Percentiles rank a stretch among this genome's conserved stretches.
phyloP scores from a whole-genome alignment of 2,797 vertebrate genomes.

The Rachycentron canadum region DNA sequence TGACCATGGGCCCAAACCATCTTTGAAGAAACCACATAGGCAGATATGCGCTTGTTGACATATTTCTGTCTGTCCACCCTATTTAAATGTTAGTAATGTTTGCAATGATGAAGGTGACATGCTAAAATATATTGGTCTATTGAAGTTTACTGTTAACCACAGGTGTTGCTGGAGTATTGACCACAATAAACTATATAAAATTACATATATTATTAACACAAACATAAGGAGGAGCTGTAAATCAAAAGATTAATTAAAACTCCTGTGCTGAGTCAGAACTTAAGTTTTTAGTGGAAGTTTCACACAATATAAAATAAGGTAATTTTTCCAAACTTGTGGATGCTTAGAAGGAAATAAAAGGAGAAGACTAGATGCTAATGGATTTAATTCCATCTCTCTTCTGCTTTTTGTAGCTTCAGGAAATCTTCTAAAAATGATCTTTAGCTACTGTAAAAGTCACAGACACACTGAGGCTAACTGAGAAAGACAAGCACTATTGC shows the following conservation, averaged over 20 bases:
- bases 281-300: neutral
- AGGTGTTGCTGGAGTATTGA: no score
- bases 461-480: slow-evolving; percentile 12
- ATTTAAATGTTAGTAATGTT: no score
- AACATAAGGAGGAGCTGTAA: neutral
- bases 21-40: no score
- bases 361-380: neutral
- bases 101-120: no score
- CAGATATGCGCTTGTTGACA: no score
- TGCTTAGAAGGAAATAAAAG: neutral
- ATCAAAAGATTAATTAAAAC: slow-evolving; percentile 14
- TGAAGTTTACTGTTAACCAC: no score
- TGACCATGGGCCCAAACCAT: no score
- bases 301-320: neutral
- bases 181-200: no score
- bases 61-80: no score
- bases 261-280: no score
- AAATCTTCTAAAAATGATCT: slow-evolving; percentile 30
- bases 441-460: slow-evolving; percentile 22
- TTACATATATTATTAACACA: neutral
- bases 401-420: slow-evolving; percentile 27
- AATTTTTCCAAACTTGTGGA: neutral
- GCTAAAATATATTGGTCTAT: no score
- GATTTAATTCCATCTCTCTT: slow-evolving; percentile 5
- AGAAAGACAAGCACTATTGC: neutral